These are phyloP conservation scores for Mycetomoellerius zeteki DNA, from an alignment of 1,140 invertebrate species.

Conservation along the genomic window DNA sequence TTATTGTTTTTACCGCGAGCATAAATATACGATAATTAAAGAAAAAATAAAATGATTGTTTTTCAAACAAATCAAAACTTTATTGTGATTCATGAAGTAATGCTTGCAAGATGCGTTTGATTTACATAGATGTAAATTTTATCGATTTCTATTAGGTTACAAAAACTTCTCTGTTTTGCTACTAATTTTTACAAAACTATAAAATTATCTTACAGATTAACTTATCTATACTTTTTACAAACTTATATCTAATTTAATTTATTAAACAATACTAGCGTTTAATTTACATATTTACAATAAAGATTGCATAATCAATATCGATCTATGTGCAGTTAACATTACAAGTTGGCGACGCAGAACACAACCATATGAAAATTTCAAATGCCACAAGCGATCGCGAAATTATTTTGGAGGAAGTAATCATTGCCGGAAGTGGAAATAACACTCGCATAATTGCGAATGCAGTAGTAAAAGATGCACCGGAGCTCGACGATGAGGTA, in stretches of 20 bases:
- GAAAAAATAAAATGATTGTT: not conserved
- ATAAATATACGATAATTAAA: conserved; percentile 2
- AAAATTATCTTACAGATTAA: too few species aligned
- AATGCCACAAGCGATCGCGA: not conserved
- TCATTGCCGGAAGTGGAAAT: conserved; percentile 29
- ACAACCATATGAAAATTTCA: not conserved
- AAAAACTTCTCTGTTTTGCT: too few species aligned
- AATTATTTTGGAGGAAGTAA: conserved; percentile 46
- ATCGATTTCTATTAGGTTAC: too few species aligned
- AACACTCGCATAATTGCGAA: not conserved
- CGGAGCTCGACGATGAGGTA: conserved; percentile 5
- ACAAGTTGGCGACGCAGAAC: conserved; percentile 20
- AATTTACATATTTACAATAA: conserved; percentile 1
- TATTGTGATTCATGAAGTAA: not conserved
- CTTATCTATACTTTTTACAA: too few species aligned
- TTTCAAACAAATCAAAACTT: not conserved
- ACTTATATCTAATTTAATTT: not conserved
- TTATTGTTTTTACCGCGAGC: not conserved
- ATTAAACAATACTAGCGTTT: not conserved
- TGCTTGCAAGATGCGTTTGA: not conserved
- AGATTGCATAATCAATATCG: not conserved
- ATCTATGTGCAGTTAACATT: conserved; percentile 39
- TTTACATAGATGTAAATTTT: not conserved
- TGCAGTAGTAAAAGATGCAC: not conserved
- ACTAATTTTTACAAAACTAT: too few species aligned